phyloP scores from a whole-genome alignment of 2,797 vertebrate genomes.

The Ctenopoma multispine region DNA sequence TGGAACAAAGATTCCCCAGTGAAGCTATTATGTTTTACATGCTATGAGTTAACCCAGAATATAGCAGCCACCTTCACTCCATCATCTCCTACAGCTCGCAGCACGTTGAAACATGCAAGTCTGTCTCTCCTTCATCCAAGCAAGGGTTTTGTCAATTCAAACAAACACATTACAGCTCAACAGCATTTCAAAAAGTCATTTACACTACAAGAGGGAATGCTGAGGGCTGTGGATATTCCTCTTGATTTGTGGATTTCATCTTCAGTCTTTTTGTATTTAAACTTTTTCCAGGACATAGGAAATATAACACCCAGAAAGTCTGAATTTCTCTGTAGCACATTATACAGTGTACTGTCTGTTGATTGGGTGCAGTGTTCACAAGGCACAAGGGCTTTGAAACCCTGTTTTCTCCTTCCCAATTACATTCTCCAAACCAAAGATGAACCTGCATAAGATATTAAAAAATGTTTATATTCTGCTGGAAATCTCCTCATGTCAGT shows the following conservation, averaged over 20 bases:
- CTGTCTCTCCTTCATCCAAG: slow-evolving; percentile 10
- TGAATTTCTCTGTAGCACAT: not conserved
- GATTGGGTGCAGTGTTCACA: not conserved
- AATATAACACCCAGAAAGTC: not conserved
- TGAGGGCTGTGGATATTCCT: not conserved
- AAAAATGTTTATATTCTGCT: not conserved
- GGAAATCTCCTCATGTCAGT: slow-evolving; percentile 12
- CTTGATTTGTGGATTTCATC: not conserved
- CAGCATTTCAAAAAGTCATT: slow-evolving; percentile 23
- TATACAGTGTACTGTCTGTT: not conserved
- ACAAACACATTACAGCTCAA: slow-evolving; percentile 32
- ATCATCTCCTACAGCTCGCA: not conserved
- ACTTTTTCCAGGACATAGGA: not conserved
- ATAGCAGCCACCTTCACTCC: not conserved
- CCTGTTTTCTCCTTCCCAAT: slow-evolving; percentile 7
- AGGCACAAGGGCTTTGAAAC: not conserved
- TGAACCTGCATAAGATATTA: not conserved
- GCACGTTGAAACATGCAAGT: slow-evolving; percentile 12
- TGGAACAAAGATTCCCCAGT: slow-evolving; percentile 37
- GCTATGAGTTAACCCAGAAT: slow-evolving; percentile 12
- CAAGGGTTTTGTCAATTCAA: not conserved
- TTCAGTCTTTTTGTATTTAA: slow-evolving; percentile 10
- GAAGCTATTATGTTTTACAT: slow-evolving; percentile 37
- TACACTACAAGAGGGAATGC: not conserved
- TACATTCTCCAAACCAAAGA: slow-evolving; percentile 1